A percentile compares a stretch with the other conserved stretches of the same genome.
These are phyloP conservation scores for Mus musculus DNA, from an alignment of 2,113 vertebrate genomes.

Conservation along the genomic window GRCm39 chrX:98706501-98707000, in stretches of 20 bases:
- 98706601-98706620: neutral
- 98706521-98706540: neutral
- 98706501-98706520: neutral
- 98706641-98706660: slow-evolving; percentile 57
- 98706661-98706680: slow-evolving; percentile 47
- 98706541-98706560: slow-evolving; percentile 15
- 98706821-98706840: slow-evolving; percentile 10
- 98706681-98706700: slow-evolving; percentile 38
- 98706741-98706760: slow-evolving; percentile 58
- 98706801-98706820: slow-evolving; percentile 47
- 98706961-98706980: neutral
- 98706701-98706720: slow-evolving; percentile 67
- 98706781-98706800: slow-evolving; percentile 12
- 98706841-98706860: neutral
- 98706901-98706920: slow-evolving; percentile 1
- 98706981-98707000: neutral
- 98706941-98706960: neutral
- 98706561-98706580: neutral
- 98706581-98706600: too few relatives aligned
- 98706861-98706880: neutral
- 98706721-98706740: slow-evolving; percentile 59
- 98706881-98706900: neutral
- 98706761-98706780: slow-evolving; percentile 63
- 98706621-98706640: slow-evolving; percentile 68
- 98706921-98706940: neutral